Evolutionary conservation across 2,113 vertebrate species (phyloP).

Genomic region (Dipodomys merriami): DNA sequence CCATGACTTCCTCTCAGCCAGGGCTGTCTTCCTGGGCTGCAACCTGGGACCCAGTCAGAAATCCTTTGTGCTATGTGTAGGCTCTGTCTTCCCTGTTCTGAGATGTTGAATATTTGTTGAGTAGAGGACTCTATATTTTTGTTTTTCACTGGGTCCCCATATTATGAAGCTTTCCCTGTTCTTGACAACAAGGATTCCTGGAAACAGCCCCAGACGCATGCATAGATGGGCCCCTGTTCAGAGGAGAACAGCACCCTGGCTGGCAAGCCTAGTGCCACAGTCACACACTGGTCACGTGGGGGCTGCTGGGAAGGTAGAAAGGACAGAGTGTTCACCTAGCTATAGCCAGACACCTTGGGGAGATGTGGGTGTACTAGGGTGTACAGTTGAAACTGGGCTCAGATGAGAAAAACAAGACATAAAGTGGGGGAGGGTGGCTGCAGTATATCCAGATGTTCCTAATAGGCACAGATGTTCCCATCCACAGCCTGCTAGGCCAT

Average conservation of each 20-base stretch:
- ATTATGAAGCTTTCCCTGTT: neutral
- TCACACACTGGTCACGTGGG: neutral
- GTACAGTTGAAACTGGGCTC: constrained; percentile 28
- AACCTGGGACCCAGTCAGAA: neutral
- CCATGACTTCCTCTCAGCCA: neutral
- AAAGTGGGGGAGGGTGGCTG: neutral
- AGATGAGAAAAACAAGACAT: neutral
- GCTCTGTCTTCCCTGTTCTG: neutral
- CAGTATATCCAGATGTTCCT: neutral
- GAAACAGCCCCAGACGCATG: rapidly evolving
- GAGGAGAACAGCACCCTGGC: neutral
- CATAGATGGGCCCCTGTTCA: neutral
- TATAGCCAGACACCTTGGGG: constrained; percentile 4
- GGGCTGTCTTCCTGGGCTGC: neutral
- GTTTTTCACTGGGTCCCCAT: neutral
- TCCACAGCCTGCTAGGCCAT: neutral
- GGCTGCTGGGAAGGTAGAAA: neutral
- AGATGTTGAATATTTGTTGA: neutral
- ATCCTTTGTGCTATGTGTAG: neutral
- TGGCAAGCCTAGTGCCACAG: neutral
- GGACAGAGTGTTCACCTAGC: neutral
- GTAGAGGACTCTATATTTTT: neutral
- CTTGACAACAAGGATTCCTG: neutral
- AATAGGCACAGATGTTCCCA: neutral
- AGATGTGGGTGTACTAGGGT: neutral